Evolutionary conservation across 2,113 vertebrate genomes (phyloP).

Genomic region (Pterophyllum scalare): DNA sequence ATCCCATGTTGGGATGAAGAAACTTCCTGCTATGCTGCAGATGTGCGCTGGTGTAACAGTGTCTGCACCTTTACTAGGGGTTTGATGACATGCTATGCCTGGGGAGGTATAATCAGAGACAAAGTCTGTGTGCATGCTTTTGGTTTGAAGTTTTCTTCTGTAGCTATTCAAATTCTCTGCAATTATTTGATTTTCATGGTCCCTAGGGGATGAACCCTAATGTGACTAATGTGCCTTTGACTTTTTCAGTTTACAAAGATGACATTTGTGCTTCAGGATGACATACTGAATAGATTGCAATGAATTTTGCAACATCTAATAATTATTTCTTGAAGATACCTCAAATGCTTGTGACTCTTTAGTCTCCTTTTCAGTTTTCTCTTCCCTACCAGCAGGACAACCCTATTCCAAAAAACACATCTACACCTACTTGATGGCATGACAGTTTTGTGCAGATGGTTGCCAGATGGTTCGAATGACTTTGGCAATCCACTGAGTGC

Average conservation of each 20-base stretch:
- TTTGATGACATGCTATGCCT: conserved; percentile 29
- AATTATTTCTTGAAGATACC: neutral
- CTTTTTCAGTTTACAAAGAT: neutral
- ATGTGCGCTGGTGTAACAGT: conserved; percentile 36
- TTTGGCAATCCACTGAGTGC: neutral
- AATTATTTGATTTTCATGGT: conserved; percentile 5
- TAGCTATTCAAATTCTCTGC: neutral
- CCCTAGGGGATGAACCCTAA: neutral
- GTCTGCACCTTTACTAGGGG: conserved; percentile 31
- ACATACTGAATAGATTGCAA: neutral
- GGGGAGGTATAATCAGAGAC: conserved; percentile 46
- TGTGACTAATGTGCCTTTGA: neutral
- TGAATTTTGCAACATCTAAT: neutral
- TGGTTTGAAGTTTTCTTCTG: neutral
- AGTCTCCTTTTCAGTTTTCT: neutral
- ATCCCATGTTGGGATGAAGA: conserved; percentile 28
- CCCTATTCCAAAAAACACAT: neutral
- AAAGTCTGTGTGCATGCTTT: neutral
- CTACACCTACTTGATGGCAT: neutral
- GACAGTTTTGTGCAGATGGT: neutral
- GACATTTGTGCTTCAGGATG: neutral
- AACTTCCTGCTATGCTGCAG: conserved; percentile 19
- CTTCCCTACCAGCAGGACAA: neutral
- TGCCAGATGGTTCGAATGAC: neutral
- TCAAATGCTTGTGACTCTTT: neutral